These are phyloP conservation scores for Drosophila neoperkinsi DNA, from an alignment of 2,888 invertebrate species.

Conservation along the genomic window DNA sequence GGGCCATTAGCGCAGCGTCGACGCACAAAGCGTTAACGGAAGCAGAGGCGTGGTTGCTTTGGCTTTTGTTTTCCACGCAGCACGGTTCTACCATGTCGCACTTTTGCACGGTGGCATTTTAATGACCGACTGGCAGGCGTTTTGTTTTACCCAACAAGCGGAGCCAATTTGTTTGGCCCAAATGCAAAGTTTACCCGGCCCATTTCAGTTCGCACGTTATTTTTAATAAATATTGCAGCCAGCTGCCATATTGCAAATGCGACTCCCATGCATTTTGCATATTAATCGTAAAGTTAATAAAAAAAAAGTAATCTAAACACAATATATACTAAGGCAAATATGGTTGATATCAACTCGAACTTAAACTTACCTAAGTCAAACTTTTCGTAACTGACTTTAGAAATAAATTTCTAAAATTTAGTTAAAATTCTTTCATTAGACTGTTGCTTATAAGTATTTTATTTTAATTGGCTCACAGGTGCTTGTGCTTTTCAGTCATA, in stretches of 20 bases:
- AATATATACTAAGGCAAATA: background rate
- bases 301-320: background rate
- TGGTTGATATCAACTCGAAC: background rate
- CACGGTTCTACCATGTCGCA: background rate
- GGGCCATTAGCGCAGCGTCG: conserved; percentile 67
- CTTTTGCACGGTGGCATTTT: conserved; percentile 58
- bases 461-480: background rate
- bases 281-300: conserved; percentile 28
- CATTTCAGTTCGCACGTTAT: conserved; percentile 45
- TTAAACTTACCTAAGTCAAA: background rate
- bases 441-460: background rate
- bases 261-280: conserved; percentile 43
- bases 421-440: background rate
- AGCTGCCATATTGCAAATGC: conserved; percentile 16
- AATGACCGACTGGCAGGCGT: conserved; percentile 58
- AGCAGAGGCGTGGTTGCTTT: conserved; percentile 41
- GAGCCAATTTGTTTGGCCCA: conserved; percentile 44
- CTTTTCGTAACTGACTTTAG: no score
- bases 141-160: conserved; percentile 24
- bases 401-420: background rate
- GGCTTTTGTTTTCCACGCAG: conserved; percentile 37
- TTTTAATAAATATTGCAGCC: conserved; percentile 27
- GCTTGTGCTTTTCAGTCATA: background rate
- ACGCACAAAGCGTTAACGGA: conserved; percentile 59
- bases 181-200: conserved; percentile 44